Percentiles rank a stretch among this genome's conserved stretches.
phyloP scores from a whole-genome alignment of 2,113 vertebrate genomes.

The Antechinus flavipes region DNA sequence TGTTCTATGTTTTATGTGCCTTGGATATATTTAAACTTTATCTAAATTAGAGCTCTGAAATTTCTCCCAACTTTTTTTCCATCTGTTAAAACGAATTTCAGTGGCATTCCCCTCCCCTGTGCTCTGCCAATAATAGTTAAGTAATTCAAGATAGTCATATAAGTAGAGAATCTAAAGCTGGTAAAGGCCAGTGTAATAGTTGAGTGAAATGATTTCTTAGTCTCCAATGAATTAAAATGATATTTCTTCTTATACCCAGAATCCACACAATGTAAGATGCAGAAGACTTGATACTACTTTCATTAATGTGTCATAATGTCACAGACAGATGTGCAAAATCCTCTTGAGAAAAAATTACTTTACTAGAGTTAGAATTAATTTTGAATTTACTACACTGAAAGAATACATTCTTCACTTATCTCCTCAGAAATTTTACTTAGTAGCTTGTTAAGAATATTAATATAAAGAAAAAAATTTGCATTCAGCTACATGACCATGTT shows the following conservation, averaged over 20 bases:
- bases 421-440: background rate
- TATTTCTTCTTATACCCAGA: background rate
- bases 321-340: slow-evolving; percentile 6
- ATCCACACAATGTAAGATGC: background rate
- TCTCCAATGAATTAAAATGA: background rate
- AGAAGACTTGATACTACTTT: background rate
- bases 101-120: background rate
- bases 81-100: slow-evolving; percentile 3
- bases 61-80: background rate
- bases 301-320: slow-evolving; percentile 19
- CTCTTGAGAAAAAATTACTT: background rate
- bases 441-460: slow-evolving; percentile 2
- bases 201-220: background rate
- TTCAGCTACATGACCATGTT: background rate
- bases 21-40: background rate
- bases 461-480: background rate
- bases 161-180: background rate
- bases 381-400: background rate
- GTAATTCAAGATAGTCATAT: background rate
- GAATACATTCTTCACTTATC: background rate
- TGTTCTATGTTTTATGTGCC: background rate
- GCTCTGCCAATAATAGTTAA: background rate
- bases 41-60: background rate
- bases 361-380: background rate
- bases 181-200: background rate